phyloP scores from a whole-genome alignment of 2,888 invertebrate genomes.

The Plemyria rubiginata region DNA sequence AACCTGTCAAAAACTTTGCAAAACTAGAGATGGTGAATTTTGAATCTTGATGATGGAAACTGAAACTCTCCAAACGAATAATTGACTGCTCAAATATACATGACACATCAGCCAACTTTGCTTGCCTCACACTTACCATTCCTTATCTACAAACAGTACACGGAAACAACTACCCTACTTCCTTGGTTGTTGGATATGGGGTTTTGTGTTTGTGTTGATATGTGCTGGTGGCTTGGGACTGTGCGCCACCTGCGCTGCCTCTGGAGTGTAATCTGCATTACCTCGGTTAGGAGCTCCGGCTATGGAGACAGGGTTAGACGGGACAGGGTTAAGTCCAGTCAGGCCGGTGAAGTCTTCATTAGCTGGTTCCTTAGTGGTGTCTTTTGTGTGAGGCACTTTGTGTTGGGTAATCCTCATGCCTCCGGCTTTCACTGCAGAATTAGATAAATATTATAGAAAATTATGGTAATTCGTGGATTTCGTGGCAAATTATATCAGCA shows the following conservation, averaged over 20 bases:
- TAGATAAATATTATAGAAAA: background rate
- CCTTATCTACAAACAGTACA: conserved; percentile 15
- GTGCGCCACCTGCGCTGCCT: conserved; percentile 94
- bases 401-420: conserved; percentile 97
- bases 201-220: conserved; percentile 86
- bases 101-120: background rate
- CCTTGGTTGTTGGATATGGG: conserved; percentile 94
- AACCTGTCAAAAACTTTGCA: background rate
- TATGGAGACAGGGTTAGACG: conserved; percentile 90
- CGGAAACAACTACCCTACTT: conserved; percentile 86
- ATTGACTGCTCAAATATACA: background rate
- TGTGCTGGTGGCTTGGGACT: conserved; percentile 90
- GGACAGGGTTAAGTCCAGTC: conserved; percentile 90
- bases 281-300: conserved; percentile 91
- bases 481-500: no score
- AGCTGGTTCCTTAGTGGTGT: conserved; percentile 83
- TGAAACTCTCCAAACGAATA: background rate
- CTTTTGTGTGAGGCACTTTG: conserved; percentile 88
- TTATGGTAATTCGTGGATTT: no score
- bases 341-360: conserved; percentile 90
- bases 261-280: conserved; percentile 94
- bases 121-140: conserved; percentile 1
- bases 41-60: background rate
- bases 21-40: no score
- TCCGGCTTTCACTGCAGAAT: conserved; percentile 92